Evolutionary conservation across 2,797 vertebrate genomes (phyloP).

Genomic region (Melanotaenia parkinsoni): DNA sequence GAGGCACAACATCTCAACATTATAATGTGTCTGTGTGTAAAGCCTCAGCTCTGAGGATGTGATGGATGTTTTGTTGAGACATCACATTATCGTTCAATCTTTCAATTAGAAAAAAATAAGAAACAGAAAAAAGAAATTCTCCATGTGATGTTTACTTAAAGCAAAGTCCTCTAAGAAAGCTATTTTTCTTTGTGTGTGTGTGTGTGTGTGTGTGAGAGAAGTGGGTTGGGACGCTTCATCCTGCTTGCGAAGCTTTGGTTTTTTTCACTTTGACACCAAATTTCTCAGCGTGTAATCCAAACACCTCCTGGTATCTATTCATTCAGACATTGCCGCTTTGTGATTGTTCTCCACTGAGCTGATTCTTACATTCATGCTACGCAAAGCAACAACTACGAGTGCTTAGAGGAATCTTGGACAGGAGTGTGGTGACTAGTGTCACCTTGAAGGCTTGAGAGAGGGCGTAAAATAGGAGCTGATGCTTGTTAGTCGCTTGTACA

Average conservation of each 20-base stretch:
- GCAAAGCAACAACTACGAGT: slow-evolving; percentile 62
- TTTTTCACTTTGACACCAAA: slow-evolving; percentile 66
- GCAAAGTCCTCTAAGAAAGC: slow-evolving; percentile 83
- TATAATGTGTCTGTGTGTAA: slow-evolving; percentile 47
- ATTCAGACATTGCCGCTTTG: slow-evolving; percentile 33
- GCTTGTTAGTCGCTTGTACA: slow-evolving; percentile 63
- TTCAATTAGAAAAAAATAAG: slow-evolving; percentile 69
- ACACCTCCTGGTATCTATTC: slow-evolving; percentile 41
- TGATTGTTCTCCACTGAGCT: slow-evolving; percentile 76
- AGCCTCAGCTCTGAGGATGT: slow-evolving; percentile 40
- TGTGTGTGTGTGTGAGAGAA: neutral
- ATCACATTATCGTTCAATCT: slow-evolving; percentile 70
- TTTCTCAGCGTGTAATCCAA: slow-evolving; percentile 28
- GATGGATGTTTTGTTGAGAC: slow-evolving; percentile 63
- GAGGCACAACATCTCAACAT: slow-evolving; percentile 75
- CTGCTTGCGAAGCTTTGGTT: slow-evolving; percentile 76
- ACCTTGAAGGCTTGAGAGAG: slow-evolving; percentile 55
- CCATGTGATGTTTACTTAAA: slow-evolving; percentile 78
- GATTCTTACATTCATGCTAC: slow-evolving; percentile 79
- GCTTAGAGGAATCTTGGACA: slow-evolving; percentile 29
- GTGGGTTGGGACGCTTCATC: slow-evolving; percentile 50
- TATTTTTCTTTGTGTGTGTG: slow-evolving; percentile 69
- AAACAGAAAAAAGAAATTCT: slow-evolving; percentile 51
- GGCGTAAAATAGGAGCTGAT: slow-evolving; percentile 57
- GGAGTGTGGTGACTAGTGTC: slow-evolving; percentile 30